Base-by-base conservation (phyloP, 1,140 invertebrate genomes). In the Charaxes varanes region DNA sequence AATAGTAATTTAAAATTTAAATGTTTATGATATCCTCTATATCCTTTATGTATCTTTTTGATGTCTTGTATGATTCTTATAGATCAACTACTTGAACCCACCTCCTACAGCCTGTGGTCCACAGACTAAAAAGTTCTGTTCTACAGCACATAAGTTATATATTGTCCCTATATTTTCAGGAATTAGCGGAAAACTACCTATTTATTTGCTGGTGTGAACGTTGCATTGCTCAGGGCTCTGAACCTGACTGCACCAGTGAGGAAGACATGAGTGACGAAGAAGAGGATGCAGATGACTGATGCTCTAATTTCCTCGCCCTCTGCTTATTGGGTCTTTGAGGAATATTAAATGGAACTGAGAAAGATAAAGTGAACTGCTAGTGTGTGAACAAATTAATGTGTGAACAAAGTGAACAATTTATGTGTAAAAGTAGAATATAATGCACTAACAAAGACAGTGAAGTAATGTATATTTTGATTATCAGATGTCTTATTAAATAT, bases 231-330 rank as follows among this genome's bases (percentile, higher is more conserved):
- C 89, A 97, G 79, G 82, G 86, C 1, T 86, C 90, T 26, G 90
- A 97, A 61, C 88, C 91, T 0, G 93, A 97, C 76, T 87, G 91
- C 12, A 97, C 95, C 14, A 94, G 94, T 42, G 90, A 91, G 31
- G 86, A 87, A 28, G 87, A 88, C n/a, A 86, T 87, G 69, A 87
- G 87, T 40, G 85, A 88, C 4, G 85, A 87, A 21, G 86, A 87
- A 8, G 46, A 77, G 14, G 84, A 86, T 32, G 77, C 80, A 54
- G 79, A 80, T 36, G 84, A 86, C 70, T 86, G 81, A 86, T 85
- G 83, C 58, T 76, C 83, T 49, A 85, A 81, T 62, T 48, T 83
- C 21, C 72, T 85, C 38, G 78, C 80, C 35, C 67, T 83, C 26
- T 85, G 83, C 48, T 54, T 85, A 32, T 56, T 85, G 24, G 82